Evolutionary conservation across 2,888 invertebrate species (phyloP).

Genomic region (Agrilus mali): DNA sequence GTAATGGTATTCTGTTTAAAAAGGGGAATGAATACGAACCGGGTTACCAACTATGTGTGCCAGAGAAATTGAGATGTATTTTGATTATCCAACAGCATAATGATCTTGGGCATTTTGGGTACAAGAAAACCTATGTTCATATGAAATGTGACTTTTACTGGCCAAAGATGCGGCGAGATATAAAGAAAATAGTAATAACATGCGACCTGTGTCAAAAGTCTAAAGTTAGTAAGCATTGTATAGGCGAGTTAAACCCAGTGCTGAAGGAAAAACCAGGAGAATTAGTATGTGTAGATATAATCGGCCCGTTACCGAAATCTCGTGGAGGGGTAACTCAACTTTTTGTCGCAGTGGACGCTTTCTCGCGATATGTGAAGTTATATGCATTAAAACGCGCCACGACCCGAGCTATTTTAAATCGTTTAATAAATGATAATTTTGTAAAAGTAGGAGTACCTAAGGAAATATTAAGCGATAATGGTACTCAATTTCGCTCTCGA

Average conservation of each 20-base stretch:
- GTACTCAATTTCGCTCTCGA: neutral
- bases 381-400: constrained; percentile 1
- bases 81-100: too few relatives aligned
- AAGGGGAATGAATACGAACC: too few relatives aligned
- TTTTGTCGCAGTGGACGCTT: neutral
- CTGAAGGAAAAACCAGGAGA: neutral
- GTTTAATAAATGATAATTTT: neutral
- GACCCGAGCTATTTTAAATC: neutral
- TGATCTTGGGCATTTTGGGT: too few relatives aligned
- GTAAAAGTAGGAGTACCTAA: too few relatives aligned
- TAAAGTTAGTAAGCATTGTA: neutral
- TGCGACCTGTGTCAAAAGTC: constrained; percentile 6
- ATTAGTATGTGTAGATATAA: constrained; percentile 5
- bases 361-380: neutral
- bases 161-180: constrained; percentile 2
- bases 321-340: neutral
- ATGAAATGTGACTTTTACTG: neutral
- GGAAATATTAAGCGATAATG: neutral
- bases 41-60: too few relatives aligned
- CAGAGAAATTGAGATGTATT: too few relatives aligned
- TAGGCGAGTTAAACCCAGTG: neutral
- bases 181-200: constrained; percentile 1
- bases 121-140: too few relatives aligned
- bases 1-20: too few relatives aligned
- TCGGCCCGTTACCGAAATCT: constrained; percentile 2